Base-by-base conservation (phyloP, 2,113 vertebrate genomes). In the Mobula birostris region DNA sequence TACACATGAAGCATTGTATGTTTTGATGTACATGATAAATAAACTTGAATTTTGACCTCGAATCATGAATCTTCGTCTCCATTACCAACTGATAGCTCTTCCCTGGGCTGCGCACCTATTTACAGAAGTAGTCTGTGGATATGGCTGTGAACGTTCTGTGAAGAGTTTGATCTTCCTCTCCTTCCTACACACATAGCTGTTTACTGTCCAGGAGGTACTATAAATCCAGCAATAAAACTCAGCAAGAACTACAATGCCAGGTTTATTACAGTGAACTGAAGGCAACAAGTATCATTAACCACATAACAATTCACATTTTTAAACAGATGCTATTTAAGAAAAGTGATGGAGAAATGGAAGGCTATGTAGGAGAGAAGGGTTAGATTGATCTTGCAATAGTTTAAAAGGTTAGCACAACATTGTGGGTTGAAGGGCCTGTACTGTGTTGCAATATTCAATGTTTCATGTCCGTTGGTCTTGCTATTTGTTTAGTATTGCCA, bases 181-280 rank as follows among this genome's bases (percentile, higher is more conserved):
- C 32, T 63, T 19, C 63, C 61, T 66, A 7, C 29, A 15, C 29
- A 32, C 61, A 56, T 5, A 63, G 56, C 24, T 32, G n/a, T 19
- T 90, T 90, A 90, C 85, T 2, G 58, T 90, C 85, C 61, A 32
- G 85, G 1, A 32, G 14, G 29, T 68, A 66, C 61, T 19, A 68
- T 63, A 90, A 90, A 90, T 66, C 85, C 61, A 66, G 12, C 27
- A 66, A 66, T 29, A 11, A 82, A 56, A 61, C n/a, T 5, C 58
- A 29, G 12, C 58, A 88, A 27, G 85, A 1, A 29, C 12, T 74
- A 74, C 29, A n/a, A 61, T 63, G 14, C 58, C 27, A 66, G 58
- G 32, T 90, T 66, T 66, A 68, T 90, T 66, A 66, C 29, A 19
- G n/a, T 66, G 85, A 32, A 90, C 85, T 66, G 85, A 88, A 88